Evolutionary conservation across 1,140 invertebrate species (phyloP), one percentile per base, ranked within the genome.

Genomic region (Drosophila sechellia): DNA sequence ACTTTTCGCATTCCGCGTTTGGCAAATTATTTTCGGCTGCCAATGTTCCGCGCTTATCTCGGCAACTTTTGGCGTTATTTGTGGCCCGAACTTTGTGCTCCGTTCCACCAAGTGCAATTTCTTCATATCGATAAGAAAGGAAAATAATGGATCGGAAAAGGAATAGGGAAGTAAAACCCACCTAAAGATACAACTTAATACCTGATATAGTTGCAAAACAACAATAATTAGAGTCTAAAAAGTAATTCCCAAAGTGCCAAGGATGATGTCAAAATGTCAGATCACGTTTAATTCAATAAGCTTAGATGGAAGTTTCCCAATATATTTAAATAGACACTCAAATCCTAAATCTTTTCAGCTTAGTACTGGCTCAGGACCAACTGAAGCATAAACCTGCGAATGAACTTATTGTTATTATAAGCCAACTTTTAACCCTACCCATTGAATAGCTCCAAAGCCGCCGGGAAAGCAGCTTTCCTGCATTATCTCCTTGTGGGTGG

Each of bases 21-120:
- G 61, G 57, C 78, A 87, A 87, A 86, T 83, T 81, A 87, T 87
- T 87, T 79, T 56, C 59, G 71, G 15, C 81, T 77, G 56, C 45
- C 66, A 81, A 60, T 81, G 73, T 65, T 69, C 55, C 22, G 22
- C 71, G 54, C 49, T 64, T 81, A 64, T 81, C 59, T 71, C 40
- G 37, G 22, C 63, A 84, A 65, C 49, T 70, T 84, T 84, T 71
- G 27, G 64, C 48, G 77, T 84, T 83, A 83, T 79, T 83, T 83
- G 80, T 58, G 76, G 79, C 12, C 64, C 35, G 46, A 70, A 70
- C 49, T 70, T 70, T 20, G 64, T 11, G 42, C 48, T 34, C n/a
- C 48, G 49, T 35, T 40, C 52, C 20, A 4, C 42, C 64, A 49
- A 69, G 27, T 69, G 52, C 43, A 70, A 40, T 70, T 70, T 35